A percentile compares a stretch with the other conserved stretches of the same genome.
phyloP scores from a whole-genome alignment of 37 sponge, comb jelly and placozoan species.

The Halichondria panicea region DNA sequence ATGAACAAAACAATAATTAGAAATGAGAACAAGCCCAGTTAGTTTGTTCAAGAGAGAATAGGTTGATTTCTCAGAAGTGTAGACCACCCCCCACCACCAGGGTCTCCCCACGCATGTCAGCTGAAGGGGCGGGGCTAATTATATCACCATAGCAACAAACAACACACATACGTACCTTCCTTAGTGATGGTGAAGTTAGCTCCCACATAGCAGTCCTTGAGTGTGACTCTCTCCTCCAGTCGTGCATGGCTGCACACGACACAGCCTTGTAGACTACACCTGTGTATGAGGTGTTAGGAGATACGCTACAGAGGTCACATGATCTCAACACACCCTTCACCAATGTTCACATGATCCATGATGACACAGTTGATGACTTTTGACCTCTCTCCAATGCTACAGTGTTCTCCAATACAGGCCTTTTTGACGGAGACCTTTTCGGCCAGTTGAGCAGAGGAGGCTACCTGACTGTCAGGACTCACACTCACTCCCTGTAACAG shows the following conservation, averaged over 20 bases:
- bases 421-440: slow-evolving; percentile 75
- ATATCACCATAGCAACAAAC: background rate
- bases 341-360: slow-evolving; percentile 89
- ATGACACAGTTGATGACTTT: slow-evolving; percentile 75
- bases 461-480: slow-evolving; percentile 67
- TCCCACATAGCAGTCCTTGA: slow-evolving; percentile 81
- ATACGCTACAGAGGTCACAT: background rate
- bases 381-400: slow-evolving; percentile 66
- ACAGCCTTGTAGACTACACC: slow-evolving; percentile 68
- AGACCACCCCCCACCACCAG: slow-evolving; percentile 46
- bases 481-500: slow-evolving; percentile 25
- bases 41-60: no score
- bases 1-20: no score
- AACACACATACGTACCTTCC: slow-evolving; percentile 23
- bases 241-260: slow-evolving; percentile 68
- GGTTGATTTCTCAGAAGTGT: slow-evolving; percentile 16
- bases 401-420: slow-evolving; percentile 66
- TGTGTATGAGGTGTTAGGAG: background rate
- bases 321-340: slow-evolving; percentile 56
- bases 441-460: slow-evolving; percentile 40
- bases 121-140: background rate
- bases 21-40: no score
- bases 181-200: slow-evolving; percentile 57
- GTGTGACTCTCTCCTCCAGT: slow-evolving; percentile 56
- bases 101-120: slow-evolving; percentile 35